Evolutionary conservation across 1,140 invertebrate species (phyloP), one percentile per base, ranked within the genome.

Genomic region (Euura lappo): DNA sequence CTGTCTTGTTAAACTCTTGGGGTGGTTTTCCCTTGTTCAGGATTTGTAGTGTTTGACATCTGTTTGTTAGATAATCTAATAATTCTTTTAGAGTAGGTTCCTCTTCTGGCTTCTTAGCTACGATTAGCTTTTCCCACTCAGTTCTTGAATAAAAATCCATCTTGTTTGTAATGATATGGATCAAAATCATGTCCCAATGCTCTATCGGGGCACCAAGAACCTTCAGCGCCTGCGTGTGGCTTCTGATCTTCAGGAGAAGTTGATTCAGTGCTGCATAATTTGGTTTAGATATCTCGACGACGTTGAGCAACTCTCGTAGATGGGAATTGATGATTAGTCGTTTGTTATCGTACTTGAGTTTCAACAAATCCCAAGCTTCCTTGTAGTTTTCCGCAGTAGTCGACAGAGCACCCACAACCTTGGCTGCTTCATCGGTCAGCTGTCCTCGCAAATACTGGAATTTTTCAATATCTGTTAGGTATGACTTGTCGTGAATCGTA

Each of bases 141-240:
- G 71, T n/a, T 28, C 73, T 60, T 45, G 74, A 72, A 2, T 47
- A 28, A 46, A 46, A 75, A 47, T 75, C 75, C 8, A 78, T 45
- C 42, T 72, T 72, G 4, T 71, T 73, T 11, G 68, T 74, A 10
- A 67, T 75, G 47, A 74, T 42, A 72, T 78, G 70, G 45, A 78
- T 78, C 1, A 76, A 72, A 0, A 83, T 72, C 0, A 80, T 80
- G 43, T 79, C 79, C 75, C 83, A 84, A 1, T 82, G 66, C 3
- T 80, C 79, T 64, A 84, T 71, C 6, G 81, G 79, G 47, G 80
- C 67, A 4, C 71, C 70, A 43, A 82, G 60, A 69, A 69, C 65
- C 74, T 75, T 75, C 8, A 81, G 66, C 4, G 78, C 69, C 8
- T 75, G 44, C 6, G 78, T 44, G 68, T 80, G 76, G 28, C 65